Evolutionary conservation across 2,113 vertebrate species (phyloP).

Genomic region (Larimichthys polyactis): DNA sequence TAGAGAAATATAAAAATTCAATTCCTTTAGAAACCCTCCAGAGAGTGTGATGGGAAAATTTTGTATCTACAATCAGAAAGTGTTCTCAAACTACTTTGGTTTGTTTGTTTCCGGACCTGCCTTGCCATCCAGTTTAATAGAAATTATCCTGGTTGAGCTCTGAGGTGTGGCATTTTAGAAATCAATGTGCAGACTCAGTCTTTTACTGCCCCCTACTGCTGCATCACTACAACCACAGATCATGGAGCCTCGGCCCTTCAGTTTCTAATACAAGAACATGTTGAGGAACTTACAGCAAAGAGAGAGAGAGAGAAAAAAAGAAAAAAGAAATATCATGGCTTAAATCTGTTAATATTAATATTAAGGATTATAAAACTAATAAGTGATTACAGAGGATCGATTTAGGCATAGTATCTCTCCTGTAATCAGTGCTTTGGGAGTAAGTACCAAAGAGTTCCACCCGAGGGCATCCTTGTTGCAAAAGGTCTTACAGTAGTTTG

Average conservation of each 20-base stretch:
- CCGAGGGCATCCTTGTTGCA: background rate
- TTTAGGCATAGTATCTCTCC: background rate
- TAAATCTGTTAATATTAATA: background rate
- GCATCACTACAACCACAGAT: background rate
- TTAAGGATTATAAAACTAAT: background rate
- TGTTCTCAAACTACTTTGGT: background rate
- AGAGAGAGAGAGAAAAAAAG: background rate
- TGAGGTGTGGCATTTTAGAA: conserved; percentile 9
- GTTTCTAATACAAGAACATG: background rate
- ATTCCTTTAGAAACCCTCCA: background rate
- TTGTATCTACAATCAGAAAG: background rate
- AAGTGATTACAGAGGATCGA: background rate
- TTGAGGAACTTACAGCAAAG: background rate
- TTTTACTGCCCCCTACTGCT: conserved; percentile 44
- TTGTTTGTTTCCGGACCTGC: background rate
- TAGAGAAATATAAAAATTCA: too few species aligned
- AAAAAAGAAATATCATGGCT: background rate
- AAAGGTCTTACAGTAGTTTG: background rate
- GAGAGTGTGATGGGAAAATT: background rate
- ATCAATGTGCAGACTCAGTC: background rate
- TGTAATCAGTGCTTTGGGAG: background rate
- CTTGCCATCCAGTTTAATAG: background rate
- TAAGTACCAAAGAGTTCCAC: background rate
- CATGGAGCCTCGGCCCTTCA: background rate
- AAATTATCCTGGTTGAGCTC: background rate